These are phyloP conservation scores for Silurus aristotelis DNA, from an alignment of 2,797 vertebrate genomes.

Conservation along the genomic window DNA sequence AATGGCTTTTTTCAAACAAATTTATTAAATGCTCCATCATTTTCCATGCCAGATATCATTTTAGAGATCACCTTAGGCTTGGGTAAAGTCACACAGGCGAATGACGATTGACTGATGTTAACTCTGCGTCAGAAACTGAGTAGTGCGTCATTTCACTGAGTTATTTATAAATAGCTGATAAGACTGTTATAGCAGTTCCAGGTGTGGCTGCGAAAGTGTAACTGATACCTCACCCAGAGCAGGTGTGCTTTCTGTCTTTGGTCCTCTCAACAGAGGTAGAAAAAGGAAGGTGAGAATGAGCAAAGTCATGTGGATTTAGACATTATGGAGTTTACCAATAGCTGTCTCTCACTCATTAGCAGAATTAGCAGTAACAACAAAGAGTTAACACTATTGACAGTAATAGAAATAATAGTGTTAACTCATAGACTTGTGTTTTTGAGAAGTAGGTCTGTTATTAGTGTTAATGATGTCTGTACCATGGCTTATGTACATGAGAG, in stretches of 20 bases:
- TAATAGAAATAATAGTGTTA: not conserved
- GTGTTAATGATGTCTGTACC: not conserved
- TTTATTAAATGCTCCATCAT: not conserved
- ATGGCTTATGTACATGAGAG: constrained; percentile 5
- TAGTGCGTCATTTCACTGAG: constrained; percentile 40
- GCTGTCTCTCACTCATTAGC: not conserved
- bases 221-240: constrained; percentile 25
- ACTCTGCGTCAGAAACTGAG: constrained; percentile 29
- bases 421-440: not conserved
- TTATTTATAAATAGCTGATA: constrained; percentile 56
- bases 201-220: constrained; percentile 32
- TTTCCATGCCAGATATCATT: not conserved
- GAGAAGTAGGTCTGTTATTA: not conserved
- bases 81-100: constrained; percentile 31
- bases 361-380: not conserved
- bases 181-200: constrained; percentile 48
- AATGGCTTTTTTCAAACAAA: not conserved
- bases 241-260: constrained; percentile 16
- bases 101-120: constrained; percentile 31
- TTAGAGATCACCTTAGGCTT: constrained; percentile 12
- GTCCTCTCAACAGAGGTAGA: not conserved
- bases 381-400: not conserved
- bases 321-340: not conserved
- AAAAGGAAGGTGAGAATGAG: not conserved
- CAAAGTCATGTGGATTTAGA: not conserved